A percentile compares a stretch with the other conserved stretches of the same genome.
Conservation (phyloP, 37 sponge, comb jelly and placozoan species). For the Haliclona indistincta region DNA sequence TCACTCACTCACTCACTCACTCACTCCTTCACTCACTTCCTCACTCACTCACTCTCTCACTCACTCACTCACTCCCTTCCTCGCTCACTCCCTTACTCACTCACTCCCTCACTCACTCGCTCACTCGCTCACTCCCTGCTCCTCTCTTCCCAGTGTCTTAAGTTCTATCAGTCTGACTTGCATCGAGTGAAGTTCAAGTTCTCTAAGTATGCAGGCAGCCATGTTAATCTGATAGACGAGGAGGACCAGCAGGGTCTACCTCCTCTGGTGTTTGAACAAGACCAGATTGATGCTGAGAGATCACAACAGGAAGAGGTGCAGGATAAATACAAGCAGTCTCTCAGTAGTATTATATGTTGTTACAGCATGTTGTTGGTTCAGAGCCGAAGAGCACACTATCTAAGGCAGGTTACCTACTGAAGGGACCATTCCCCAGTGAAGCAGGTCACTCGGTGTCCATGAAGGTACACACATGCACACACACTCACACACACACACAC, state of each 20-base stretch:
- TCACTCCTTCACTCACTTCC: no score
- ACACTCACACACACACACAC: constrained; percentile 6
- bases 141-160: constrained; percentile 43
- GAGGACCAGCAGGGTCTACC: neutral
- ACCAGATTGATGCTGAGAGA: neutral
- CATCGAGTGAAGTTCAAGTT: constrained; percentile 61
- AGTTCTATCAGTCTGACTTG: constrained; percentile 58
- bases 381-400: no score
- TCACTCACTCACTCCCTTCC: no score
- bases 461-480: neutral
- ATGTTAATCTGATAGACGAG: constrained; percentile 5
- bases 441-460: constrained; percentile 26
- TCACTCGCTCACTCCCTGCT: no score
- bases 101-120: no score
- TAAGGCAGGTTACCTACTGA: constrained; percentile 58
- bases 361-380: no score
- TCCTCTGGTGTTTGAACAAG: neutral
- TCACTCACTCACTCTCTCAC: no score
- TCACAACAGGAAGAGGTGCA: constrained; percentile 51
- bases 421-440: constrained; percentile 62
- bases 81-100: no score
- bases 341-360: no score
- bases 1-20: no score
- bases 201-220: constrained; percentile 11
- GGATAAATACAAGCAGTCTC: constrained; percentile 38